These are phyloP conservation scores for Mus musculus DNA, from an alignment of 2,113 vertebrate genomes.

Conservation along the genomic window GRCm39 chr2:77082501-77083000, in stretches of 20 bases:
- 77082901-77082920: background rate
- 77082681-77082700: background rate
- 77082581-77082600: background rate
- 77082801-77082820: background rate
- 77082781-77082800: background rate
- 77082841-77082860: background rate
- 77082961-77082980: background rate
- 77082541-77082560: conserved; percentile 42
- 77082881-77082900: no score
- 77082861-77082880: background rate
- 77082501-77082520: conserved; percentile 54
- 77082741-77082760: background rate
- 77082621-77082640: conserved; percentile 22
- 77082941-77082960: background rate
- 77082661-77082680: background rate
- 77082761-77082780: background rate
- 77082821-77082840: background rate
- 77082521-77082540: conserved; percentile 56
- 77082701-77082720: background rate
- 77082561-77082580: conserved; percentile 60
- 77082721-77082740: background rate
- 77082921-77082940: background rate
- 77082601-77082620: background rate
- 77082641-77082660: background rate
- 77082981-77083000: background rate